These are phyloP conservation scores for Pleuronectes platessa DNA, from an alignment of 2,113 vertebrate genomes.

Conservation along the genomic window DNA sequence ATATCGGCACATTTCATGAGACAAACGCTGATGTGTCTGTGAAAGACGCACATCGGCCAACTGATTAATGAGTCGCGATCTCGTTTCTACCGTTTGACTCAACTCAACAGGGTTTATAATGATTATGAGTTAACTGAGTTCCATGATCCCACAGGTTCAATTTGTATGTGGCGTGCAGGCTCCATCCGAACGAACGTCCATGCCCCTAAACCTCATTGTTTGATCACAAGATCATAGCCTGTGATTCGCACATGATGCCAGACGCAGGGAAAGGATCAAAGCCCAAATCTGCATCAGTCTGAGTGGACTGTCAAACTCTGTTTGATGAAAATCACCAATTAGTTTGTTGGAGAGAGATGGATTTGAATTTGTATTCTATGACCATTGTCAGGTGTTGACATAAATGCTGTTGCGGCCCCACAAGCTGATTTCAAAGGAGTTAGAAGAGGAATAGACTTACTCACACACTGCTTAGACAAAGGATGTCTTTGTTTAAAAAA, in stretches of 20 bases:
- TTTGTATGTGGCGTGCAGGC: constrained; percentile 12
- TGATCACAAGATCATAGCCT: constrained; percentile 50
- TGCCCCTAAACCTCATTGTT: constrained; percentile 32
- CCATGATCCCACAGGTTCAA: constrained; percentile 16
- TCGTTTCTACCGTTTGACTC: not conserved
- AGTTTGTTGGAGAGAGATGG: not conserved
- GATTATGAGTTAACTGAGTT: constrained; percentile 1
- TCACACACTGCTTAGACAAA: not conserved
- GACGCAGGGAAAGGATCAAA: constrained; percentile 36
- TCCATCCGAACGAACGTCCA: not conserved
- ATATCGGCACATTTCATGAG: too few species aligned
- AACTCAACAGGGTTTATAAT: not conserved
- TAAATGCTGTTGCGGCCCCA: not conserved
- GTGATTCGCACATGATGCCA: constrained; percentile 27
- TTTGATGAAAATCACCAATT: constrained; percentile 63
- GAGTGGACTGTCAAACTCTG: not conserved
- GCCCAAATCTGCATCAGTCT: constrained; percentile 22
- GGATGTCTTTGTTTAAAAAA: not conserved
- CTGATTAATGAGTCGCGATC: too few species aligned
- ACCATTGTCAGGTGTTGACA: constrained; percentile 11
- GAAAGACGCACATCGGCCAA: too few species aligned
- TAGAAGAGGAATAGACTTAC: not conserved
- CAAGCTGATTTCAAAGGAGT: constrained; percentile 1
- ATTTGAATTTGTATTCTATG: constrained; percentile 19
- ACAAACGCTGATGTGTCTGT: too few species aligned